Base-by-base conservation (phyloP, 2,797 vertebrate genomes). In the Myiothlypis coronata region DNA sequence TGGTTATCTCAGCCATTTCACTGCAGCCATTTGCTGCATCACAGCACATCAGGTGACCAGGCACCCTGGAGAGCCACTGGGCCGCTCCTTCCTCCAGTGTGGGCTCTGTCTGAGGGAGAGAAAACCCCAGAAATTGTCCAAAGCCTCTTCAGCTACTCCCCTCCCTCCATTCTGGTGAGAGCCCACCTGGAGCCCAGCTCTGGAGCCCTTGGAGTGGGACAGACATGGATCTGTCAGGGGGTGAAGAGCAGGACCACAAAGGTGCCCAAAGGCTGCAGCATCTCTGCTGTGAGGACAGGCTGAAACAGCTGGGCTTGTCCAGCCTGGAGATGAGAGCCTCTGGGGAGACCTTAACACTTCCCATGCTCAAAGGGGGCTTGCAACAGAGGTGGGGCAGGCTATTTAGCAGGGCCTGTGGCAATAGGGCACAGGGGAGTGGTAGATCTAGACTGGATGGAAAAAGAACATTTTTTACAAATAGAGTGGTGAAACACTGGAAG, bases 381-480 rank as follows among this genome's bases (percentile, higher is more conserved):
- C 5, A 32, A 15, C 17, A 47, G 55, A 37, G 23, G 6, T n/a
- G 12, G 7, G 39, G 30, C 8, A 28, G n/a, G 21, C 4, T 3
- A 8, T n/a, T 23, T 5, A 39, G 11, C 3, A 47, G 30, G 14
- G 12, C 21, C 30, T 19, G 22, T 35, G 27, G 34, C 26, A 47
- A 7, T 1, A 41, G 39, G 34, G 41, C 46, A 72, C 0, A 0
- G 7, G 17, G 21, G 11, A 30, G 26, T 11, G 14, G 12, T 8
- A 16, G 12, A 46, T 35, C 22, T 26, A 67, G 34, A 41, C 8
- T 5, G 34, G 18, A 32, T 1, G 34, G 12, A 21, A 59, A 28
- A 35, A n/a, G 8, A 10, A 32, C 12, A 8, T n/a, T 59, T 87
- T 46, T 59, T 41, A 65, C 16, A 6, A 1, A 8, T 9, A 22